phyloP scores from a whole-genome alignment of 2,113 vertebrate genomes.

The Ariopsis seemanni region DNA sequence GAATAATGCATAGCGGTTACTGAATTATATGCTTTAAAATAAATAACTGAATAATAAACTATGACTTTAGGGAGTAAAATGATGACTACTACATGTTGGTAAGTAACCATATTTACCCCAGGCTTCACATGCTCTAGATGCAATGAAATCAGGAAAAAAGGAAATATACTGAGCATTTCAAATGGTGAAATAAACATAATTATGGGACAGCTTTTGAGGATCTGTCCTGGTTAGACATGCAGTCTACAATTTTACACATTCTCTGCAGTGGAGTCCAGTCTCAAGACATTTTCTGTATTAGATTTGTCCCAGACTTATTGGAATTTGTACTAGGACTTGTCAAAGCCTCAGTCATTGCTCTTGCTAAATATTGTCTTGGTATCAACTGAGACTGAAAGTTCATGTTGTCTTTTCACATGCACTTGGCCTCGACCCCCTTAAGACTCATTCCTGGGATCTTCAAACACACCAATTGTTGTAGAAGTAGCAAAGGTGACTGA shows the following conservation, averaged over 20 bases:
- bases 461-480: not conserved
- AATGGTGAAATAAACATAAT: not conserved
- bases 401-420: not conserved
- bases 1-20: no score
- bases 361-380: not conserved
- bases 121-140: not conserved
- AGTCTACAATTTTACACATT: not conserved
- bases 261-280: not conserved
- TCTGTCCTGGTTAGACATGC: not conserved
- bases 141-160: not conserved
- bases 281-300: not conserved
- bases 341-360: not conserved
- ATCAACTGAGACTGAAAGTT: not conserved
- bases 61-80: not conserved
- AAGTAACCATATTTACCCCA: not conserved
- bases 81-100: not conserved
- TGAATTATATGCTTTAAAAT: not conserved
- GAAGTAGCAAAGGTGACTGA: not conserved
- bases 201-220: not conserved
- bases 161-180: not conserved
- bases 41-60: constrained; percentile 1
- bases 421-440: not conserved
- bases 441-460: not conserved
- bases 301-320: not conserved
- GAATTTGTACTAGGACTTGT: not conserved